These are phyloP conservation scores for Microplitis mediator DNA, from an alignment of 1,140 invertebrate genomes.

Conservation along the genomic window DNA sequence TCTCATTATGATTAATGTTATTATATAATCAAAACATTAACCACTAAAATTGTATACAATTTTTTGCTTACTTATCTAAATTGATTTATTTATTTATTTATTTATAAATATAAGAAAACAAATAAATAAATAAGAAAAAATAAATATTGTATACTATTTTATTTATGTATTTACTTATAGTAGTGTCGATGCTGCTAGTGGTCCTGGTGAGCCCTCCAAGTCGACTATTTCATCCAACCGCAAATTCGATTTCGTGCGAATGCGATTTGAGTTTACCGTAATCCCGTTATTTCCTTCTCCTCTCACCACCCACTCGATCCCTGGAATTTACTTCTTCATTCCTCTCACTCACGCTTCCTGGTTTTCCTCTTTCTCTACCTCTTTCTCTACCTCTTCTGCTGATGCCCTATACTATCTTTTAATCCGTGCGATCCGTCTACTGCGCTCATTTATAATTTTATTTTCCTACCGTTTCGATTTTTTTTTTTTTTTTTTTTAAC, in stretches of 20 bases:
- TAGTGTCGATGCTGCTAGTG: neutral
- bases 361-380: slow-evolving; percentile 25
- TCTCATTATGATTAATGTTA: no score
- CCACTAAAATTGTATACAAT: no score
- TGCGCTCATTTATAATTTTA: slow-evolving; percentile 34
- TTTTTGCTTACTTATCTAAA: no score
- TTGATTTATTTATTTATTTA: no score
- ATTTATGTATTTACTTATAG: neutral
- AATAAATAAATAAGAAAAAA: no score
- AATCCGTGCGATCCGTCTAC: neutral
- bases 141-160: neutral
- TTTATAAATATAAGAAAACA: no score
- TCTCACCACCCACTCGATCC: slow-evolving; percentile 16
- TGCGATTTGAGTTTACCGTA: slow-evolving; percentile 46
- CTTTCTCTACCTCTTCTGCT: slow-evolving; percentile 20
- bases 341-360: neutral
- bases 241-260: slow-evolving; percentile 48
- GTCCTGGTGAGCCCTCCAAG: neutral
- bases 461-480: slow-evolving; percentile 17
- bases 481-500: neutral
- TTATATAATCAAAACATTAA: no score
- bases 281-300: slow-evolving; percentile 44
- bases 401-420: slow-evolving; percentile 13
- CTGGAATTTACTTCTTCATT: slow-evolving; percentile 23
- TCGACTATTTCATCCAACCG: slow-evolving; percentile 38